Evolutionary conservation across 2,888 invertebrate genomes (phyloP), one percentile per base, ranked within the genome.

Genomic region (Masnerella sp.): DNA sequence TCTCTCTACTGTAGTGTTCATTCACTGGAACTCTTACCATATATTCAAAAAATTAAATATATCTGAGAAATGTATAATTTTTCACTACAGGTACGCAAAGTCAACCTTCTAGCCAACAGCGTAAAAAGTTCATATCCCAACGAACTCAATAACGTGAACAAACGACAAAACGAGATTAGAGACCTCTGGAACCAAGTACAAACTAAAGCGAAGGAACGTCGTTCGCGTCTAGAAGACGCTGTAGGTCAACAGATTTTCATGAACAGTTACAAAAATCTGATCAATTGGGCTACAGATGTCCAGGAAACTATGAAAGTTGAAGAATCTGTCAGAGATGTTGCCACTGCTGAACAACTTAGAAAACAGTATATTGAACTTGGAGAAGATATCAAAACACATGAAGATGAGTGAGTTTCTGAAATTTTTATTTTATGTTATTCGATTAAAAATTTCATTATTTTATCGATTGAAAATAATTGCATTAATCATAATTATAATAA

Each of bases 221-320:
- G 97, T 77, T 92, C 93, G 0, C 90, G 96, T 43, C 90, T 99
- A 25, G 97, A 98, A 88, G 96, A 96, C 83, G 96, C 97, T 1
- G 97, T 98, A 2, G 98, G 98, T 0, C 94, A 96, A 84, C 97
- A 98, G 88, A 95, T 98, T 83, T 97, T 97, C 88, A 94, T 93
- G 83, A 93, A 92, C 83, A 95, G 95, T 84, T 93, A 94, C 8
- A 93, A 94, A 78, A 94, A 93, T 59, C 89, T 96, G 62, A 88
- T 95, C n/a, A 92, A 91, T 69, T 97, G 97, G 96, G 91, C 95
- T 5, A 92, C 92, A 79, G 92, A 93, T 75, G 92, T 95, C 1
- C 94, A 95, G 79, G 93, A 94, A 79, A 92, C 93, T 58, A 88
- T 97, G 54, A 92, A 94, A 45, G 92, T 93, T 1, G 95, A 95